phyloP scores from a whole-genome alignment of 2,888 invertebrate genomes.

The Dryococelus australis region DNA sequence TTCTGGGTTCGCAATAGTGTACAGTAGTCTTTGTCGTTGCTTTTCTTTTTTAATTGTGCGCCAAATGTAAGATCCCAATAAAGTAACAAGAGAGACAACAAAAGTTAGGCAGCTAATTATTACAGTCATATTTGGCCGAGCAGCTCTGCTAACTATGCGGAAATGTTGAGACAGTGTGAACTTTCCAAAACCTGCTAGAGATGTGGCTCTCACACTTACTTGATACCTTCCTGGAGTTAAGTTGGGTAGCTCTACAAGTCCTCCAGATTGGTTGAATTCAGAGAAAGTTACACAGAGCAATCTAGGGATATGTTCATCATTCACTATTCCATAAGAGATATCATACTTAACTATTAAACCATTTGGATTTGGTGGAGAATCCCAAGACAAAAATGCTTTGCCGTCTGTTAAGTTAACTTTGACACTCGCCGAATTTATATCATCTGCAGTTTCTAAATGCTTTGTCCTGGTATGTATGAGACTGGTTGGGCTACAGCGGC shows the following conservation, averaged over 20 bases:
- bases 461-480: constrained; percentile 62
- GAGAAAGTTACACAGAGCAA: background rate
- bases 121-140: background rate
- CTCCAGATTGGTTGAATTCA: background rate
- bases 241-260: background rate
- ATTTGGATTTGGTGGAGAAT: background rate
- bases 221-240: constrained; percentile 80
- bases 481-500: constrained; percentile 61
- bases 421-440: constrained; percentile 49
- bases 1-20: constrained; percentile 70
- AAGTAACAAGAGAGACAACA: background rate
- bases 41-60: background rate
- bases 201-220: constrained; percentile 76
- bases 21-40: constrained; percentile 55
- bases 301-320: background rate
- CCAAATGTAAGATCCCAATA: background rate
- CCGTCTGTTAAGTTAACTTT: background rate
- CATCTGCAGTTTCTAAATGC: constrained; percentile 57
- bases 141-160: constrained; percentile 17
- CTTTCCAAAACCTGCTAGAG: constrained; percentile 75
- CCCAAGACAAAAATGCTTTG: background rate
- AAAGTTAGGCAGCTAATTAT: constrained; percentile 17
- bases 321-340: background rate
- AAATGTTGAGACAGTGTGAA: constrained; percentile 17
- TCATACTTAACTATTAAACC: constrained; percentile 20